Evolutionary conservation across 2,113 vertebrate genomes (phyloP), one percentile per base, ranked within the genome.

Genomic region (Indicator maculatus): DNA sequence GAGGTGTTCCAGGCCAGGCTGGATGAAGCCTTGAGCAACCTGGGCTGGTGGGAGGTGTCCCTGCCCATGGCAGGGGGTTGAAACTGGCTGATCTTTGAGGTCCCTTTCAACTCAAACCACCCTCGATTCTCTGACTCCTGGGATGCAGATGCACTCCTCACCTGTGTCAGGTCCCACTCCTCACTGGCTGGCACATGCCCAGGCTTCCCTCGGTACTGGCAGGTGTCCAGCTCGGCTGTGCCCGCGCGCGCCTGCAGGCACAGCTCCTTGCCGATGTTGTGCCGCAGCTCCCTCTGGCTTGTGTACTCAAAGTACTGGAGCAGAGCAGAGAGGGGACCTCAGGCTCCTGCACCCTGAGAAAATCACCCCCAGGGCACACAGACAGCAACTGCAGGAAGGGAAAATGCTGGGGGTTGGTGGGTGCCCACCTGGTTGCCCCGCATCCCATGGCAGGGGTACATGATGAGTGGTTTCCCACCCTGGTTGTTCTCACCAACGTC

Each of bases 391-490:
- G 27, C 12, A 5, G 21, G 41, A 11, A 6, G 36, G 59, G 41
- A 12, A 11, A 16, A 12, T 0, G 19, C 6, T 3, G 31, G 23
- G 69, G 80, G 36, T 9, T 2, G 23, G 5, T 5, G 12, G 15
- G 16, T 8, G 21, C 85, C 11, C 82, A 99, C 99, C 99, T 99
- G 99, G 97, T 99, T 99, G 83, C 99, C 99, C 17, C 99, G 99
- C 97, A 99, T 99, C 89, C 99, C 98, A 24, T 99, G 99, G 97
- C 99, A 99, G 6, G 87, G 33, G 86, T 99, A 99, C 98, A 99
- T 98, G 96, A 99, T 99, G 83, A 99, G 56, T 0, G 99, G 97
- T 76, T 99, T 99, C 61, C 98, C 98, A 8, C 98, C 99, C 0
- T 96, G 95, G 96, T 99, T 99, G 87, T 96, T 98, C 95, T 99